These are phyloP conservation scores for Trichonephila inaurata DNA, from an alignment of 1,140 invertebrate genomes.

Conservation along the genomic window DNA sequence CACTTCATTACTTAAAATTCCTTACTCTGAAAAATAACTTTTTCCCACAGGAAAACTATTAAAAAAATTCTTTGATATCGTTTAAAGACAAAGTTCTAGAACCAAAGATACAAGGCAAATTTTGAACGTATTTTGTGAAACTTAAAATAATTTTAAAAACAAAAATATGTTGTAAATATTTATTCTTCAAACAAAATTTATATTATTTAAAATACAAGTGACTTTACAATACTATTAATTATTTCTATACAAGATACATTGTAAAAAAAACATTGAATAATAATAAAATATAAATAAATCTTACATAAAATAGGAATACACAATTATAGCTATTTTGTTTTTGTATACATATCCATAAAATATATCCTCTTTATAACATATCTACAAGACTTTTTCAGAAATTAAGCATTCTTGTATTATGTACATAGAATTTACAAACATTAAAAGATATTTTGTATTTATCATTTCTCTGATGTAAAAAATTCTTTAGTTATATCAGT, in stretches of 20 bases:
- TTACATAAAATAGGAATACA: neutral
- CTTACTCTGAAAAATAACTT: no score
- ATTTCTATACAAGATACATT: neutral
- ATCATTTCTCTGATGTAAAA: neutral
- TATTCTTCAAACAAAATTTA: no score
- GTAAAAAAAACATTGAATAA: neutral
- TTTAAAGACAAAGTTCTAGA: no score
- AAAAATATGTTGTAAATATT: no score
- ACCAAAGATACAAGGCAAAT: no score
- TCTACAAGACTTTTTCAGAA: neutral
- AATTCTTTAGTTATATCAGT: neutral
- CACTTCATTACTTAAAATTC: no score
- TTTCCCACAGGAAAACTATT: no score
- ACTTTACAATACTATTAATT: neutral
- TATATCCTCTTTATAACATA: neutral
- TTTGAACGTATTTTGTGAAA: no score
- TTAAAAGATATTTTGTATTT: constrained; percentile 1
- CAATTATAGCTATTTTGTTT: neutral
- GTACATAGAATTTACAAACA: constrained; percentile 11
- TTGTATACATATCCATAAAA: neutral
- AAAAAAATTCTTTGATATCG: no score
- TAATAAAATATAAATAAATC: neutral
- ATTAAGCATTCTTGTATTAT: neutral
- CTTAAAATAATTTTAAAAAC: no score
- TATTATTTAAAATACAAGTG: constrained; percentile 17